These are phyloP conservation scores for Drosophila ustulata DNA, from an alignment of 2,888 invertebrate genomes.

Conservation along the genomic window DNA sequence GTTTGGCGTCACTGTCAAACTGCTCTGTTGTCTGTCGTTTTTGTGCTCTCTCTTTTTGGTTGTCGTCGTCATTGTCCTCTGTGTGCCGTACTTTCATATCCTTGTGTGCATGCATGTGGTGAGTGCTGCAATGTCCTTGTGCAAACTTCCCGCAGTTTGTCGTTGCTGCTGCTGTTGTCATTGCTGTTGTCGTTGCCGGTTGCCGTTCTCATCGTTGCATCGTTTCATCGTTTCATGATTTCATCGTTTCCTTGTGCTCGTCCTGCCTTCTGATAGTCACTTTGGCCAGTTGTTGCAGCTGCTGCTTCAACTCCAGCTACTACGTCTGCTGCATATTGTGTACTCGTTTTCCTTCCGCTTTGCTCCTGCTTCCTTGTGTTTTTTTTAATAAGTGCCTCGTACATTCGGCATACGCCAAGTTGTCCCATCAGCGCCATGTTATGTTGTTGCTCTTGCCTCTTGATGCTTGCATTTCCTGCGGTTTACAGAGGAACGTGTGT, in stretches of 20 bases:
- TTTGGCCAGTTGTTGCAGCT: conserved; percentile 53
- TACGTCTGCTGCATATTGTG: conserved; percentile 42
- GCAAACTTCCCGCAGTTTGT: conserved; percentile 80
- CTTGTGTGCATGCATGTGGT: conserved; percentile 80
- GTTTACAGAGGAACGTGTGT: conserved; percentile 18
- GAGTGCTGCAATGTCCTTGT: conserved; percentile 78
- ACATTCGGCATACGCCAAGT: conserved; percentile 68
- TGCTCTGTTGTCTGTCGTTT: conserved; percentile 60
- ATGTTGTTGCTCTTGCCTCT: conserved; percentile 32
- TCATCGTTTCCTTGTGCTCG: conserved; percentile 55
- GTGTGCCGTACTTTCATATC: conserved; percentile 64
- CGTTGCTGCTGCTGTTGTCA: conserved; percentile 45
- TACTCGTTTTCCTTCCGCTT: conserved; percentile 33
- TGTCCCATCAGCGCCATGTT: conserved; percentile 55
- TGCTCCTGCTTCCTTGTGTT: conserved; percentile 7
- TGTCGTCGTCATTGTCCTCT: conserved; percentile 37
- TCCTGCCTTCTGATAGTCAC: conserved; percentile 47
- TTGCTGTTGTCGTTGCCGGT: conserved; percentile 37
- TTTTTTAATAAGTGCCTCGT: conserved; percentile 65
- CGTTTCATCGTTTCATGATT: conserved; percentile 44
- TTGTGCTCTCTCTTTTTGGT: conserved; percentile 26
- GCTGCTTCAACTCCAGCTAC: conserved; percentile 22
- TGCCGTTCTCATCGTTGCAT: conserved; percentile 22
- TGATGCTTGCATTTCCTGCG: conserved; percentile 24
- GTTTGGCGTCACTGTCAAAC: conserved; percentile 66